Evolutionary conservation across 2,888 invertebrate species (phyloP), one percentile per base, ranked within the genome.

Genomic region (Trichogramma evanescens): DNA sequence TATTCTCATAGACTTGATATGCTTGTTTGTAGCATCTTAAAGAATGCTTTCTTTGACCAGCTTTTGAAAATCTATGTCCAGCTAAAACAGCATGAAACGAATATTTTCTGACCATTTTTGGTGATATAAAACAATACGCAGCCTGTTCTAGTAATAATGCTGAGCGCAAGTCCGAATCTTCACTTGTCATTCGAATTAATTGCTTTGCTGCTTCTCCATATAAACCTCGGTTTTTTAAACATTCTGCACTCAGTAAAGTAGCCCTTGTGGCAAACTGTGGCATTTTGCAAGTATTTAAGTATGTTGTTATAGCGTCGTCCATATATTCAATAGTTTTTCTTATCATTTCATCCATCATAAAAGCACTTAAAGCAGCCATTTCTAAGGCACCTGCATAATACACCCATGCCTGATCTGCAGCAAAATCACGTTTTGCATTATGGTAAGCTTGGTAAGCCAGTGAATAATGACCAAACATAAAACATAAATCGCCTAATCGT

Each of bases 61-160:
- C 91, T 77, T 96, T 95, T 8, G 91, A 93, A 79, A 89, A 97
- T 61, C 98, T 83, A 79, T 99, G 95, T 0, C 98, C 98, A 13
- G 98, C 93, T 38, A 99, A 82, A 26, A 98, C 95, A 83, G 95
- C 91, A 73, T 98, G 95, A 78, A 98, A 95, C 10, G 96, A 93
- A 76, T 94, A 96, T 78, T 97, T 97, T 56, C 96, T 83, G 67
- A 89, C 85, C 89, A 93, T 89, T 57, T 83, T 83, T 41, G 86
- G 85, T 4, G 80, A 81, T 45, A 95, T 81, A 75, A 94, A 98
- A 75, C 95, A 94, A 72, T 95, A 89, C 0, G 97, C 89, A 0
- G 97, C 96, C 78, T 97, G 96, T 77, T 99, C 98, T 54, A 98
- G 81, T 58, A 98, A 80, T 72, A 99, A 81, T 6, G 96, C 98